phyloP scores from a whole-genome alignment of 35 echinoderm and acorn worm genomes.

The Ophiothrix spiculata region DNA sequence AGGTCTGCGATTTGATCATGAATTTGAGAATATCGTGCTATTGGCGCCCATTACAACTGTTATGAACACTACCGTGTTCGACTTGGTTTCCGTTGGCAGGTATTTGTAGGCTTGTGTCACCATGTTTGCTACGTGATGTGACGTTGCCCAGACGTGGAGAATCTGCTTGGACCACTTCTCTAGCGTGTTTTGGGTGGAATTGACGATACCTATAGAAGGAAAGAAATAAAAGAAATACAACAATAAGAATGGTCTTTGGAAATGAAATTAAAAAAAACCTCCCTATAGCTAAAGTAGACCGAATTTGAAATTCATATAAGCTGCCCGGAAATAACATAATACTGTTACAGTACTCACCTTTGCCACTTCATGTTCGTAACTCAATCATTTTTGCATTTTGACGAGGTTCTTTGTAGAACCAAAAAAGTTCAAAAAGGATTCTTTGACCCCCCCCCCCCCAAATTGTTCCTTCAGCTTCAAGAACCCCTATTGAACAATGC shows the following conservation, averaged over 20 bases:
- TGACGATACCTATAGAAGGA: conserved; percentile 56
- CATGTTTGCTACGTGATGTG: conserved; percentile 46
- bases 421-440: too few relatives aligned
- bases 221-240: conserved; percentile 17
- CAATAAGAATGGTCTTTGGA: background rate
- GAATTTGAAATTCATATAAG: too few relatives aligned
- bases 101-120: conserved; percentile 46
- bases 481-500: too few relatives aligned
- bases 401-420: too few relatives aligned
- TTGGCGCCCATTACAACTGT: conserved; percentile 42
- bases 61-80: conserved; percentile 80
- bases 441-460: too few relatives aligned
- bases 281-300: too few relatives aligned
- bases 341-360: too few relatives aligned
- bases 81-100: conserved; percentile 43
- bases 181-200: conserved; percentile 69
- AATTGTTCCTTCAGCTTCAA: too few relatives aligned
- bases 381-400: too few relatives aligned
- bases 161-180: conserved; percentile 90
- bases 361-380: too few relatives aligned
- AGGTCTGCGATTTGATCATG: background rate
- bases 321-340: too few relatives aligned
- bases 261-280: too few relatives aligned
- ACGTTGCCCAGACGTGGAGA: conserved; percentile 84
- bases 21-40: background rate